phyloP scores from a whole-genome alignment of 2,888 invertebrate genomes.

The Sclerodermus sp. region DNA sequence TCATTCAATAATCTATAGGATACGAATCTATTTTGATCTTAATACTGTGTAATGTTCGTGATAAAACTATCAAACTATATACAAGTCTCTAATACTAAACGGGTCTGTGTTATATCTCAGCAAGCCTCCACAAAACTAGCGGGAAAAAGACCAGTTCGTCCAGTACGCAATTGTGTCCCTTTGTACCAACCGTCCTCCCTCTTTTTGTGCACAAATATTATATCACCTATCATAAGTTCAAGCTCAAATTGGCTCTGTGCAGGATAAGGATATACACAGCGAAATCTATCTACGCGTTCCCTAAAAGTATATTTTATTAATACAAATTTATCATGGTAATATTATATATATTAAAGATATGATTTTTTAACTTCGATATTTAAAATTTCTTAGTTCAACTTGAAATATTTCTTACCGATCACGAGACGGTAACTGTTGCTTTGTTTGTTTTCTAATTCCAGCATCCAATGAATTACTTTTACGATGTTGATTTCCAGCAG shows the following conservation, averaged over 20 bases:
- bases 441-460: conserved; percentile 60
- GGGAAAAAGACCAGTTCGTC: conserved; percentile 91
- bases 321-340: background rate
- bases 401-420: conserved; percentile 56
- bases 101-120: conserved; percentile 55
- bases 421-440: conserved; percentile 58
- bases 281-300: conserved; percentile 67
- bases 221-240: conserved; percentile 86
- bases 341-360: background rate
- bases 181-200: conserved; percentile 96
- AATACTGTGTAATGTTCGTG: background rate
- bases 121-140: conserved; percentile 87
- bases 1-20: too few species aligned
- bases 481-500: conserved; percentile 64
- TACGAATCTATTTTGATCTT: background rate
- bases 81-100: conserved; percentile 56
- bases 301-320: conserved; percentile 28
- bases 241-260: conserved; percentile 92
- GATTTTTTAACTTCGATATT: too few species aligned
- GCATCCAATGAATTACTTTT: conserved; percentile 86
- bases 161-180: conserved; percentile 86
- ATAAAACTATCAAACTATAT: conserved; percentile 38
- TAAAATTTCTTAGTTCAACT: conserved; percentile 4
- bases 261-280: conserved; percentile 92
- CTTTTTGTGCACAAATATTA: conserved; percentile 88